Evolutionary conservation across 2,113 vertebrate species (phyloP).

Genomic region (Pollimyrus isidori): DNA sequence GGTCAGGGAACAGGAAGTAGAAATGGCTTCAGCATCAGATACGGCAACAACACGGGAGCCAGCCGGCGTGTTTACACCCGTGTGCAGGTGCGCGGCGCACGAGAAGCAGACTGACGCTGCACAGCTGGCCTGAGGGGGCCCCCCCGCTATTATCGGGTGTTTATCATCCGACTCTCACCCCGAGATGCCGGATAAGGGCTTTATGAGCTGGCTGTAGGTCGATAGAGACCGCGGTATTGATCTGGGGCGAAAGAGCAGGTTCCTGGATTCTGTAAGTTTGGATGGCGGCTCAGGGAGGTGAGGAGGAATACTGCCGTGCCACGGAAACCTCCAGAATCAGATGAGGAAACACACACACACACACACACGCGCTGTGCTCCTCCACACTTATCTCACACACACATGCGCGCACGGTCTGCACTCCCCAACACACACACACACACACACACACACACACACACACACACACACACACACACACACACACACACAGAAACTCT

Average conservation of each 20-base stretch:
- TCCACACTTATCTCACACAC: conserved; percentile 10
- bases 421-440: conserved; percentile 9
- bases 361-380: background rate
- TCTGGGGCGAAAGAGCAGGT: conserved; percentile 72
- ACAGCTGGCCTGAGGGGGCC: conserved; percentile 46
- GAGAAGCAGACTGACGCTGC: conserved; percentile 27
- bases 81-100: background rate
- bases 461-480: conserved; percentile 23
- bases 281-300: conserved; percentile 63
- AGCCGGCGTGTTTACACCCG: background rate
- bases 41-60: background rate
- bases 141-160: conserved; percentile 47
- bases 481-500: too few species aligned
- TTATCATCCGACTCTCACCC: conserved; percentile 49
- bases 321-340: background rate
- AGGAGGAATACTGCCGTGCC: conserved; percentile 46
- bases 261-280: conserved; percentile 67
- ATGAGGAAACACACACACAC: background rate
- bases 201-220: conserved; percentile 65
- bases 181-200: conserved; percentile 70
- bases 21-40: background rate
- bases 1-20: conserved; percentile 1
- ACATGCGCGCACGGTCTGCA: conserved; percentile 23
- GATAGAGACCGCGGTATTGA: conserved; percentile 71
- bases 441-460: background rate